phyloP scores from a whole-genome alignment of 2,113 vertebrate species.

The Grammomys surdaster region DNA sequence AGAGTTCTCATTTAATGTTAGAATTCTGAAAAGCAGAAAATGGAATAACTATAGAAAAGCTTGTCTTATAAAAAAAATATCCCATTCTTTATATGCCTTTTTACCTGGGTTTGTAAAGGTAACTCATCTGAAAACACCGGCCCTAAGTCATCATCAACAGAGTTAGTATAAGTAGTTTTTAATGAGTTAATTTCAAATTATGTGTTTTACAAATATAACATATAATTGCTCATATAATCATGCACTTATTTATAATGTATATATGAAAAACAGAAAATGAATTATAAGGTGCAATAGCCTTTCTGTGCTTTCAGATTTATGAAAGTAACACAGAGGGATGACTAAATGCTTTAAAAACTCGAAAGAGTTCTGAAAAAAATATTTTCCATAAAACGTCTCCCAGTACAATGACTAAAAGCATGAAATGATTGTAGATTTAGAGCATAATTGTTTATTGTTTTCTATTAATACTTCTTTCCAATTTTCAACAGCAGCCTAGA shows the following conservation, averaged over 20 bases:
- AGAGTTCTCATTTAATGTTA: conserved; percentile 88
- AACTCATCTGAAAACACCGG: conserved; percentile 51
- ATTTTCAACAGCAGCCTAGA: conserved; percentile 27
- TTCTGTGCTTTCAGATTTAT: conserved; percentile 23
- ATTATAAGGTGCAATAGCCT: not conserved
- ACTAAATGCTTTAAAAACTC: conserved; percentile 50
- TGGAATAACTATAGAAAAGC: conserved; percentile 87
- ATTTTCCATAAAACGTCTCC: not conserved
- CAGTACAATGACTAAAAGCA: not conserved
- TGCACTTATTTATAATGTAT: conserved; percentile 30
- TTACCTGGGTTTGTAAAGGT: conserved; percentile 68
- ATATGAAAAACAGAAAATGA: conserved; percentile 27
- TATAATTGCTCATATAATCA: conserved; percentile 6
- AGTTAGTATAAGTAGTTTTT: conserved; percentile 61
- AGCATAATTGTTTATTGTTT: not conserved
- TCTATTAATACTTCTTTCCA: not conserved
- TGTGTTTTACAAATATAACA: not conserved
- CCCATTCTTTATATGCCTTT: conserved; percentile 60
- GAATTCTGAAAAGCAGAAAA: conserved; percentile 90
- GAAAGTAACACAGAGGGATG: not conserved
- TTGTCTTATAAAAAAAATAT: conserved; percentile 65
- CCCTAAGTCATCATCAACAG: conserved; percentile 53
- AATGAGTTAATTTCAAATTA: conserved; percentile 60
- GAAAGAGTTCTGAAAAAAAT: conserved; percentile 42
- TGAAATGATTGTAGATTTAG: not conserved